Conservation (phyloP, 2,888 invertebrate genomes). For the Sarcophaga carnaria region DNA sequence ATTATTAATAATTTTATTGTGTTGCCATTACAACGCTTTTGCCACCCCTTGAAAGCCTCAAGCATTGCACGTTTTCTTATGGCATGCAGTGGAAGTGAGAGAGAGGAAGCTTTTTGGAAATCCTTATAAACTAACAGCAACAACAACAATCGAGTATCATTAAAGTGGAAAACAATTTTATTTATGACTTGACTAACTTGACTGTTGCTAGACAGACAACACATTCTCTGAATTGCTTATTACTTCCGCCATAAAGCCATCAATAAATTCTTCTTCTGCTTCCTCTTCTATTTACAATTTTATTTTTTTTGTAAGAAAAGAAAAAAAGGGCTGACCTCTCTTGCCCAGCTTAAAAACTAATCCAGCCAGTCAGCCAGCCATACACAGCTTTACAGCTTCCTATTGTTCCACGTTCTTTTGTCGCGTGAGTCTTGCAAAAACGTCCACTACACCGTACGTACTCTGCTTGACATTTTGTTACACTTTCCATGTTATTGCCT, state of each 20-base stretch:
- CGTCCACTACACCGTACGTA: no score
- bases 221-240: constrained; percentile 47
- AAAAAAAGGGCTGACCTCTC: neutral
- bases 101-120: neutral
- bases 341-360: no score
- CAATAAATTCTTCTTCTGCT: neutral
- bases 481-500: no score
- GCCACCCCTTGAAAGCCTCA: neutral
- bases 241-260: constrained; percentile 62
- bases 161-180: constrained; percentile 64
- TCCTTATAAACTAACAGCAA: neutral
- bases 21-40: neutral
- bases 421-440: no score
- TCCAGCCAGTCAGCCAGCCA: neutral
- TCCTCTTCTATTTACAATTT: neutral
- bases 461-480: no score
- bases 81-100: neutral
- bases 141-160: constrained; percentile 4
- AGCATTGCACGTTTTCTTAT: neutral
- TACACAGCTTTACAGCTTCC: constrained; percentile 3
- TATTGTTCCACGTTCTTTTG: neutral
- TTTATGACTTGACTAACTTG: constrained; percentile 62
- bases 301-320: neutral
- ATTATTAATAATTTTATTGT: neutral
- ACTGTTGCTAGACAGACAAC: neutral